Base-by-base conservation (phyloP, 2,888 invertebrate genomes). In the Drosophila neotestacea region DNA sequence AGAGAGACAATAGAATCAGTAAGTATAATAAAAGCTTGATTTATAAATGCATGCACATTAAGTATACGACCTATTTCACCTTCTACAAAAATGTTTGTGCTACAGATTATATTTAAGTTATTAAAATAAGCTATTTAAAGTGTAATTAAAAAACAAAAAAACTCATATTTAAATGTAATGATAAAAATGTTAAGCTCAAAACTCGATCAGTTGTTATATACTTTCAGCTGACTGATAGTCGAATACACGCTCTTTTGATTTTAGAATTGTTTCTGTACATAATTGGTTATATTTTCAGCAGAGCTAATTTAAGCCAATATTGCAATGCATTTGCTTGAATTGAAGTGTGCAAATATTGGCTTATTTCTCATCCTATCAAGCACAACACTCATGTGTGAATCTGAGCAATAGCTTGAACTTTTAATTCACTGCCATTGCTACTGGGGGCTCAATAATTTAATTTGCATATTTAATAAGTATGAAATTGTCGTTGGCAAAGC, bases 381-480 rank as follows among this genome's bases (percentile, higher is more conserved):
- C 4, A 9, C 6, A 32, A 10, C 2, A 11, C 1, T 1, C 46
- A 46, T 36, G 11, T 50, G 54, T 32, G 41, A 32, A 54, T 54
- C 41, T 22, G 11, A 55, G n/a, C n/a, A 22, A 34, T 27, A 1
- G 7, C 11, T 41, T 46, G 44, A 59, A 50, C 56, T 39, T 34
- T 66, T 71, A 71, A 70, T 70, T 70, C 73, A 41, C 69, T 67
- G 58, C 41, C 66, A 46, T 54, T 66, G 28, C 54, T n/a, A 67
- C 56, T 50, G 42, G 51, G 51, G 64, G 41, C 61, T 66, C 36
- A 64, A 70, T 77, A 79, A 82, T 72, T 85, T 80, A 54, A 82
- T 88, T 88, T 83, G 80, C 83, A 83, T 88, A 77, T 81, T 71
- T 55, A 78, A 69, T 73, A 65, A 59, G 62, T 69, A 74, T 68